Evolutionary conservation across 2,797 vertebrate genomes (phyloP).

Genomic region (Catamblyrhynchus diadema): DNA sequence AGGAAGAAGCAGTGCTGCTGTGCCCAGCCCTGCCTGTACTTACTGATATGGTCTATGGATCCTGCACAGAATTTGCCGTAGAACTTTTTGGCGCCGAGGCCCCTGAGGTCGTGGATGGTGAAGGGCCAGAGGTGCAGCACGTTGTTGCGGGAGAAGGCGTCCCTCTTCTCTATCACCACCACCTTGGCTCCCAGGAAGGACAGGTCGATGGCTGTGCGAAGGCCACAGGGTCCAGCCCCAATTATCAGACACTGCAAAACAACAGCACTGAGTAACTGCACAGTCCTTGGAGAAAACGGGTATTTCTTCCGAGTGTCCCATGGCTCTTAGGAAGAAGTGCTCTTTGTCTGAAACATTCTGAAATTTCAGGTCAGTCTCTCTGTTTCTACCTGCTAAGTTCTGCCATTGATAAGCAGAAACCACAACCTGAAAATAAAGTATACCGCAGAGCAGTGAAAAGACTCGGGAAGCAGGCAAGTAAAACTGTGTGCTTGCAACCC

Average conservation of each 20-base stretch:
- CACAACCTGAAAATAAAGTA: not conserved
- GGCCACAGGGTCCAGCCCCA: slow-evolving; percentile 94
- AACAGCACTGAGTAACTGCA: not conserved
- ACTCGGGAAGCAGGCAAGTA: not conserved
- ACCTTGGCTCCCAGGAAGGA: slow-evolving; percentile 94
- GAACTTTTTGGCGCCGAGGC: slow-evolving; percentile 97
- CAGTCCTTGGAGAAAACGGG: not conserved
- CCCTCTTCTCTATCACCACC: slow-evolving; percentile 94
- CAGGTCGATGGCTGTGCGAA: slow-evolving; percentile 95
- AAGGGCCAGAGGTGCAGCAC: slow-evolving; percentile 98
- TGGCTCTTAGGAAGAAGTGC: rapidly evolving
- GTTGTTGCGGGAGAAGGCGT: slow-evolving; percentile 96
- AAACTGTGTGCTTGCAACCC: not conserved
- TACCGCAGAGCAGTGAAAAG: not conserved
- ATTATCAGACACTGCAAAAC: slow-evolving; percentile 94
- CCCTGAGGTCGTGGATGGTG: slow-evolving; percentile 94
- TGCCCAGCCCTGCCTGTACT: slow-evolving; percentile 61
- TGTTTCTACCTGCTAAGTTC: not conserved
- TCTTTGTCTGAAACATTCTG: not conserved
- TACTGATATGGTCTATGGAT: slow-evolving; percentile 98
- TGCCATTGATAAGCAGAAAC: not conserved
- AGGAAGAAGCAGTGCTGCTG: not conserved
- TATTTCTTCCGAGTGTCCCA: not conserved
- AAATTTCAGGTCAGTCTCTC: not conserved
- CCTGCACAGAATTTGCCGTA: slow-evolving; percentile 98